A percentile compares a stretch with the other conserved stretches of the same genome.
Conservation (phyloP, 2,113 vertebrate species). For the Psammodynastes pulverulentus region DNA sequence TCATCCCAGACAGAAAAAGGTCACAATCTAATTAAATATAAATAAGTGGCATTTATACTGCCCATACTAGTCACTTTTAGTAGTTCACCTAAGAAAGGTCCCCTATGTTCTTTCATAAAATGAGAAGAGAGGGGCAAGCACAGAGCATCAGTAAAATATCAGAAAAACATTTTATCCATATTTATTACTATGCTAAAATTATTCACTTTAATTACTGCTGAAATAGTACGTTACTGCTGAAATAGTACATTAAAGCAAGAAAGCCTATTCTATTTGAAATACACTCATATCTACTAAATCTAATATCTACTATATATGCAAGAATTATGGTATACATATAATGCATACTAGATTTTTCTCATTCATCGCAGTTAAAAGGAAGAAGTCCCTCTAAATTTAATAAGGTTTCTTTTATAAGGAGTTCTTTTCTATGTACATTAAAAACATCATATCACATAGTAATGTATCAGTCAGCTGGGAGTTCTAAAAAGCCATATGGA, state of each 20-base stretch:
- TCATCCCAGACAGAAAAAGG: not conserved
- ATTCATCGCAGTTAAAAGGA: not conserved
- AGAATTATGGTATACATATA: not conserved
- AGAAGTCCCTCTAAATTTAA: not conserved
- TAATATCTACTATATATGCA: not conserved
- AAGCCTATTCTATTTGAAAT: not conserved
- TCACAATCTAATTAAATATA: not conserved
- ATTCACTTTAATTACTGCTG: not conserved
- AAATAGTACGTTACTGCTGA: not conserved
- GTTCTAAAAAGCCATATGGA: not conserved
- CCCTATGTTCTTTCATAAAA: not conserved
- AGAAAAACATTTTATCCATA: not conserved
- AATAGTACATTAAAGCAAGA: not conserved
- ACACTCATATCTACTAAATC: not conserved
- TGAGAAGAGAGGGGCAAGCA: not conserved
- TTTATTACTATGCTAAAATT: not conserved
- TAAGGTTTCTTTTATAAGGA: not conserved
- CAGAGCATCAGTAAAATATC: not conserved
- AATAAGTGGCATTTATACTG: not conserved
- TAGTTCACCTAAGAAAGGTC: not conserved
- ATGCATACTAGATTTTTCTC: not conserved
- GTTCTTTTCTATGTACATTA: not conserved
- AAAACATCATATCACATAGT: not conserved
- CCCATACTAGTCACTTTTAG: not conserved
- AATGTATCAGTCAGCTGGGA: not conserved